Evolutionary conservation across 1,140 invertebrate genomes (phyloP).

Genomic region (Mercenaria mercenaria): DNA sequence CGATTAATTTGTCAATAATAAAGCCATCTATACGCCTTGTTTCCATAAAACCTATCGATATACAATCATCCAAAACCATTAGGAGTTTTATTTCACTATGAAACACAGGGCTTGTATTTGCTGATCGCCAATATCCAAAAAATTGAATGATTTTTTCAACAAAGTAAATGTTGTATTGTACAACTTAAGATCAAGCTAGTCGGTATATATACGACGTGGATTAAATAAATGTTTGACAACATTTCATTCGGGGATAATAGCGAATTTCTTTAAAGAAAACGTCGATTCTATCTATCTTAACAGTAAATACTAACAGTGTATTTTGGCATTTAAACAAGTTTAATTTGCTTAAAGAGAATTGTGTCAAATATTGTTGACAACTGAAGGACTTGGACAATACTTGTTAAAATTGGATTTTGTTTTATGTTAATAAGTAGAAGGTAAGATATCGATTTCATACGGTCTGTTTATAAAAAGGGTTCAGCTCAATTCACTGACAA

Average conservation of each 20-base stretch:
- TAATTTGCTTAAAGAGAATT: neutral
- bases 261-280: neutral
- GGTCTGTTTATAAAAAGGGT: neutral
- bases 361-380: neutral
- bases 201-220: neutral
- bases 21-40: neutral
- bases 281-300: neutral
- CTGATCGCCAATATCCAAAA: constrained; percentile 11
- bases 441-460: neutral
- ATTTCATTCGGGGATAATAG: neutral
- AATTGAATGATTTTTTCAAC: neutral
- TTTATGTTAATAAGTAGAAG: neutral
- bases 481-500: neutral
- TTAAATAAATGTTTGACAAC: constrained; percentile 21
- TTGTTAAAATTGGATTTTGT: neutral
- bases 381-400: neutral
- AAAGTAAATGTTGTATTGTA: constrained; percentile 25
- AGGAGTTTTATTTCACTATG: neutral
- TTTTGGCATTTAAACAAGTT: neutral
- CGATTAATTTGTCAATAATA: too few species aligned
- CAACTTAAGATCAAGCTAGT: neutral
- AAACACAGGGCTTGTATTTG: constrained; percentile 7
- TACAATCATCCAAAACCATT: neutral
- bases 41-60: neutral
- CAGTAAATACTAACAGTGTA: neutral